Conservation (phyloP, 1,140 invertebrate genomes). For the Campoletis sonorensis region DNA sequence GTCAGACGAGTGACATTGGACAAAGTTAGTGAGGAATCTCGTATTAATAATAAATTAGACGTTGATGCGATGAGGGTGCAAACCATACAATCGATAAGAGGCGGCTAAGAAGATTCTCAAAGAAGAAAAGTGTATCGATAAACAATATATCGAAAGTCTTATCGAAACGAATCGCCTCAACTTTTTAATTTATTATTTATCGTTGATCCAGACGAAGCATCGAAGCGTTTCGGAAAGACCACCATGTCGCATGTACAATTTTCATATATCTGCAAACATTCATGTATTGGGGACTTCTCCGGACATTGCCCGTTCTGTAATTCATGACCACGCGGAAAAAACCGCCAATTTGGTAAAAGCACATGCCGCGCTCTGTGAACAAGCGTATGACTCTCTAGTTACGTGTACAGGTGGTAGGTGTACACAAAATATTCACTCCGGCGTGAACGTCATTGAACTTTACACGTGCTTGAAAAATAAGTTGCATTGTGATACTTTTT, state of each 20-base stretch:
- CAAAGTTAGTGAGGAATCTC: background rate
- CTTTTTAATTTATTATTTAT: constrained; percentile 1
- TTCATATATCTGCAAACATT: constrained; percentile 10
- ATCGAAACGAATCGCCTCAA: background rate
- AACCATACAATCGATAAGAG: background rate
- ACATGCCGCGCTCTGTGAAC: constrained; percentile 54
- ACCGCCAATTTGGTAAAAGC: constrained; percentile 59
- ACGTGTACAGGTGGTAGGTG: constrained; percentile 59
- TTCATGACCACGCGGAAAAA: constrained; percentile 51
- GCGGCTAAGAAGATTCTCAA: background rate
- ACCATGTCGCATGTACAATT: background rate
- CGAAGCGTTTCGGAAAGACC: background rate
- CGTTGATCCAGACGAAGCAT: background rate
- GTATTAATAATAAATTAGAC: background rate
- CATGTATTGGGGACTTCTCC: background rate
- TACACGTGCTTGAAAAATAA: background rate
- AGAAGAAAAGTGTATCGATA: background rate
- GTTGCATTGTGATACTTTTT: background rate
- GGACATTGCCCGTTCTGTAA: constrained; percentile 1
- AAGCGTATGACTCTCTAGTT: constrained; percentile 60
- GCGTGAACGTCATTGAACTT: constrained; percentile 62
- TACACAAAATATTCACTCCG: constrained; percentile 59
- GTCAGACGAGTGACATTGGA: background rate
- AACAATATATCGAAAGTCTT: background rate
- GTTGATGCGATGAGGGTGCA: background rate